Conservation (phyloP, 1,140 invertebrate species). For the Glossosoma conforme region DNA sequence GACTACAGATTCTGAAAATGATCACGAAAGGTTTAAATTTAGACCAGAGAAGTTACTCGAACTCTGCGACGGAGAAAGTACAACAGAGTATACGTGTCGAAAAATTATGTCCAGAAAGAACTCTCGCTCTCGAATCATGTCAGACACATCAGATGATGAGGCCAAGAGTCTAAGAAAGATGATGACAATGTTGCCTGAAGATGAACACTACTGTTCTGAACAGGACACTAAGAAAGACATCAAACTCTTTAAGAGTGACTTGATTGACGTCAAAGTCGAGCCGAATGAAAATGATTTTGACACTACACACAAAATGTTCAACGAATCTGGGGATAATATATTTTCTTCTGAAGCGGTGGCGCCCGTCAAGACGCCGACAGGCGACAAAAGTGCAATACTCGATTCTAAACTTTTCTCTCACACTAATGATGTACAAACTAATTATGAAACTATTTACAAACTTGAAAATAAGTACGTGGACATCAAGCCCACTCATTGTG, state of each 20-base stretch:
- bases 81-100: constrained; percentile 43
- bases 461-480: constrained; percentile 16
- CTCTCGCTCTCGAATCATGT: constrained; percentile 54
- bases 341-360: too few species aligned
- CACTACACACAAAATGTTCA: too few species aligned
- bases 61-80: constrained; percentile 40
- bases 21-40: constrained; percentile 41
- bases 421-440: not conserved
- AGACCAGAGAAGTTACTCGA: constrained; percentile 16
- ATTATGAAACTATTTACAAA: constrained; percentile 9
- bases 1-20: constrained; percentile 43
- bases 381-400: constrained; percentile 17
- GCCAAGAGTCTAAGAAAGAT: constrained; percentile 41
- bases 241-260: constrained; percentile 36
- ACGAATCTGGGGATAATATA: not conserved
- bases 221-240: constrained; percentile 24
- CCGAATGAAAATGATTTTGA: constrained; percentile 34
- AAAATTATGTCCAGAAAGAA: constrained; percentile 49
- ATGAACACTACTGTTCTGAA: constrained; percentile 40
- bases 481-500: constrained; percentile 34
- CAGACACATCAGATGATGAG: constrained; percentile 56
- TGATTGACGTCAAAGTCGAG: constrained; percentile 43
- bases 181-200: constrained; percentile 44
- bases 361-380: constrained; percentile 6
- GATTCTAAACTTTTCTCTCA: constrained; percentile 14